phyloP scores from a whole-genome alignment of 2,797 vertebrate genomes.

The Sebastes minor region DNA sequence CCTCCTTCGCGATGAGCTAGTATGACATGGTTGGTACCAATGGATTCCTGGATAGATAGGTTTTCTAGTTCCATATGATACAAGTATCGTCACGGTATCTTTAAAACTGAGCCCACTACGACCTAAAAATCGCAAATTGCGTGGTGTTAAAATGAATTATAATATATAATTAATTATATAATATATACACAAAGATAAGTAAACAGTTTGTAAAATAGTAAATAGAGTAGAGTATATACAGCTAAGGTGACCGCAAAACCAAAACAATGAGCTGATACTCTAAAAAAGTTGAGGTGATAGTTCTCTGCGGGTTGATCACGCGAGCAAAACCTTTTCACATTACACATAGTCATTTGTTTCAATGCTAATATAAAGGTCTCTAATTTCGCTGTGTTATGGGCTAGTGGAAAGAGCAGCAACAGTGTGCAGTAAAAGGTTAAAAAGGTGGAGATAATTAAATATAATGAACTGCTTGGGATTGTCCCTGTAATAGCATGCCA shows the following conservation, averaged over 20 bases:
- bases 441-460: conserved; percentile 18
- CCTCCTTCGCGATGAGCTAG: too few species aligned
- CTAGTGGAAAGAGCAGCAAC: not conserved
- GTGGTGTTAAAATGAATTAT: too few species aligned
- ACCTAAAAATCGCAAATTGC: too few species aligned
- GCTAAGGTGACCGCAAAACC: not conserved
- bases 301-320: not conserved
- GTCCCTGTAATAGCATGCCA: not conserved
- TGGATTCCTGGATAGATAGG: too few species aligned
- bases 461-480: not conserved
- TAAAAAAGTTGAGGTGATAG: not conserved
- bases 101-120: too few species aligned
- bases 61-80: too few species aligned
- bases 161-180: too few species aligned
- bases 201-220: too few species aligned
- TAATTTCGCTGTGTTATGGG: not conserved
- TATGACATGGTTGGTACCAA: too few species aligned
- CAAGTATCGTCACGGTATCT: too few species aligned
- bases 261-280: not conserved
- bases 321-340: not conserved
- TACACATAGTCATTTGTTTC: not conserved
- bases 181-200: too few species aligned
- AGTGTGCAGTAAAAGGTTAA: not conserved
- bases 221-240: too few species aligned
- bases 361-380: not conserved